Base-by-base conservation (phyloP, 2,113 vertebrate genomes). In the Odontophorus gujanensis region DNA sequence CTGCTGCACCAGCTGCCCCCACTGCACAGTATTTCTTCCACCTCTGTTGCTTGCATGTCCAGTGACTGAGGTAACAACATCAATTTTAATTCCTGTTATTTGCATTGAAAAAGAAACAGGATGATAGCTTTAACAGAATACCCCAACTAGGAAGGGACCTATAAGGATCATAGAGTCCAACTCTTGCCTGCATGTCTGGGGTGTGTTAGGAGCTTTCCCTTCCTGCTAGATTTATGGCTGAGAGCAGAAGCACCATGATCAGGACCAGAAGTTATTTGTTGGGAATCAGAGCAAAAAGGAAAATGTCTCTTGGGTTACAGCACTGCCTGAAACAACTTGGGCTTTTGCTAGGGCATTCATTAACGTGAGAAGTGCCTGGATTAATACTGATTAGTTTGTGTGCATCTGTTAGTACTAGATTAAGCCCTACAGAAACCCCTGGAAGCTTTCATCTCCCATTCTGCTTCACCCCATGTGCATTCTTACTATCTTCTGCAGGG, bases 401-500 rank as follows among this genome's bases (percentile, higher is more conserved):
- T 0, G 2, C 3, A 34, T 30, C 71, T 93, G 89, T 75, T 88
- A 61, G 43, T 48, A 25, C 66, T 26, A 85, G 90, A 95, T 34
- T 89, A 55, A 51, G 43, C 58, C 21, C 25, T 30, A 50, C 91
- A 59, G 43, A 92, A 74, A 50, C 20, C 45, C 34, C 14, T 53
- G 66, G 69, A 62, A 66, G 57, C 51, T 63, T 36, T 73, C 14
- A 42, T 47, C 22, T 92, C 67, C 73, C 1, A 0, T 38, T 20
- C 55, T 20, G 30, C 55, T n/a, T 55, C 18, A 9, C 32, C 53
- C 28, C 53, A 13, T 72, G 81, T 74, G 62, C 63, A 67, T 87
- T 88, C 81, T 66, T 69, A 91, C 84, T 81, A 93, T 73, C 42
- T 87, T 81, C 61, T 51, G 71, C 65, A 86, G 63, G 48, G 68